These are phyloP conservation scores for Halcyon chelicuti DNA, from an alignment of 2,797 vertebrate genomes.

Conservation along the genomic window DNA sequence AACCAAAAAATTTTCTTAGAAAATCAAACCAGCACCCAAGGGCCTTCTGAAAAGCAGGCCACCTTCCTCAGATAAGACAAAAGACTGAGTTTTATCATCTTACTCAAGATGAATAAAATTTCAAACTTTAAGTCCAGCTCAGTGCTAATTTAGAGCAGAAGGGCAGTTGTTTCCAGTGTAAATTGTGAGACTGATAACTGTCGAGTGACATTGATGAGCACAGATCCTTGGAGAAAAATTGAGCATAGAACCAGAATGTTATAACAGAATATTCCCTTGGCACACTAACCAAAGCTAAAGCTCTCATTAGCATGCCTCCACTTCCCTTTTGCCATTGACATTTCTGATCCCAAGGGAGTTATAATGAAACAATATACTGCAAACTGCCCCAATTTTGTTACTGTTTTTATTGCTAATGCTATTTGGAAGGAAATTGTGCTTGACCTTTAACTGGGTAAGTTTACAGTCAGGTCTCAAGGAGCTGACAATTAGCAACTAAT, in stretches of 20 bases:
- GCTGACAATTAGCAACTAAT: conserved; percentile 32
- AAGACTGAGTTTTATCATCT: not conserved
- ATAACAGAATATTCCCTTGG: not conserved
- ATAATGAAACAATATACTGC: not conserved
- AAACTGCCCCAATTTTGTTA: not conserved
- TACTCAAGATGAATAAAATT: not conserved
- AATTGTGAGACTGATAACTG: not conserved
- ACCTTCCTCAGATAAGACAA: not conserved
- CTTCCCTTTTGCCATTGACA: conserved; percentile 8
- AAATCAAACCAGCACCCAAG: not conserved
- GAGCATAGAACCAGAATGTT: not conserved
- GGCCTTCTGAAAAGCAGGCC: not conserved
- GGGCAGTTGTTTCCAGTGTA: not conserved
- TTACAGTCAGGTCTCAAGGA: conserved; percentile 4
- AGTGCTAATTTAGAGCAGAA: not conserved
- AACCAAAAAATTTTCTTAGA: not conserved
- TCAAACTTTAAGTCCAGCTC: not conserved
- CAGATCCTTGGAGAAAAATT: not conserved
- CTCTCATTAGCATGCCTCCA: not conserved
- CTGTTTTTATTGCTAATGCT: conserved; percentile 42
- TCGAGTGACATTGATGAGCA: not conserved
- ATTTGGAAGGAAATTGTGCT: not conserved
- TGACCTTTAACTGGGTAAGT: not conserved
- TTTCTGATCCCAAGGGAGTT: conserved; percentile 19
- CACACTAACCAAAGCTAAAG: conserved; percentile 1